Base-by-base conservation (phyloP, 2,888 invertebrate species). In the Drosophila incognita region DNA sequence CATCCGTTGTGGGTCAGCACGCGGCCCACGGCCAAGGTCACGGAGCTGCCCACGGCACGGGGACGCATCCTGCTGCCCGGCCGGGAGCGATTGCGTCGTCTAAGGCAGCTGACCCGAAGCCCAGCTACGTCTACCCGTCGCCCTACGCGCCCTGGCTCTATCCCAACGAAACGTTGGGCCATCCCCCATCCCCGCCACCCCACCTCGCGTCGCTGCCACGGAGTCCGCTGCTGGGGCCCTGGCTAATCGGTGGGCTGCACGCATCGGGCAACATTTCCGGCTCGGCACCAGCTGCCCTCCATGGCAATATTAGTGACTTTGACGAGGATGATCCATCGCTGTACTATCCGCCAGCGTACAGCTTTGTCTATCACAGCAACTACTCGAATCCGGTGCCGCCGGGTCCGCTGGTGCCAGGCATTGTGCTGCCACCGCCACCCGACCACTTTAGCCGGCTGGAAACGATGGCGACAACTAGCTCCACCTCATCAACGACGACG, bases 281-380 rank as follows among this genome's bases (percentile, higher is more conserved):
- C 11, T 35, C 29, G 94, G 94, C 92, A 11, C 35, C 29, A 94
- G 94, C 92, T 85, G 42, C 90, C 76, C 21, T 87, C 51, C 57
- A 74, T 33, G 60, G 96, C 93, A 95, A 95, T 84, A 95, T 96
- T 74, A 96, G 96, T 91, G 95, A 96, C 82, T 96, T 96, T 94
- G 97, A 97, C 94, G 97, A 97, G 94, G 97, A 98, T 94, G 97
- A 98, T 94, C 97, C 97, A 89, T 97, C 97, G 83, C 96, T 97
- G 64, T 98, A 97, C 91, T 97, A 98, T 94, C 97, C 97, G 89
- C 97, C 97, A 91, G 97, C 97, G 18, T 98, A 98, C 94, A 97
- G 97, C 93, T 97, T 97, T 94, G 96, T 96, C 81, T 97, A 96
- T 93, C 96, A 95, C 92, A 95, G 95, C 91, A 96, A 96, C 92